phyloP scores from a whole-genome alignment of 2,888 invertebrate species.

The Pseudococcus longispinus region DNA sequence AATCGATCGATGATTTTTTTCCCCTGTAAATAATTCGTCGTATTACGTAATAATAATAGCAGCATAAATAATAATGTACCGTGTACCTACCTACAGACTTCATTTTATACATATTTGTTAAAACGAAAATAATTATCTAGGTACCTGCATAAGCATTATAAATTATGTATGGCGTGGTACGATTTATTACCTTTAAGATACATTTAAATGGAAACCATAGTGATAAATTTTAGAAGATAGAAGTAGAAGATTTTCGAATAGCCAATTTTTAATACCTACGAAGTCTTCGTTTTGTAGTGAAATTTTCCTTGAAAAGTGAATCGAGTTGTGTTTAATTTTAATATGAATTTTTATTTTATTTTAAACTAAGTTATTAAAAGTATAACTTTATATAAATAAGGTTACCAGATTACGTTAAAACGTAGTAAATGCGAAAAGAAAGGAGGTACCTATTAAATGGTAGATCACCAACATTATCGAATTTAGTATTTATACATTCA shows the following conservation, averaged over 20 bases:
- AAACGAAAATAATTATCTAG: neutral
- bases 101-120: neutral
- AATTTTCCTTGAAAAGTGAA: neutral
- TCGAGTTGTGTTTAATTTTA: constrained; percentile 30
- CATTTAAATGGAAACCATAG: neutral
- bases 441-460: neutral
- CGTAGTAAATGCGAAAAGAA: neutral
- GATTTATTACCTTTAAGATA: neutral
- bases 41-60: neutral
- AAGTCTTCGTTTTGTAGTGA: constrained; percentile 26
- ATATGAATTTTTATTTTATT: neutral
- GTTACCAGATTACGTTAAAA: neutral
- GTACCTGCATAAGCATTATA: neutral
- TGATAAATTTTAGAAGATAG: constrained; percentile 1
- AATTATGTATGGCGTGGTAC: neutral
- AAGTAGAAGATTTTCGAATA: constrained; percentile 14
- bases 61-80: neutral
- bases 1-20: neutral
- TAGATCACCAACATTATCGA: neutral
- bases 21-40: neutral
- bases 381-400: constrained; percentile 14
- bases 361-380: neutral
- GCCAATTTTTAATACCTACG: neutral
- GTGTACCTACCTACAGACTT: neutral
- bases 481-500: neutral